phyloP scores from a whole-genome alignment of 2,113 vertebrate species.

The Rhabdornis inornatus region DNA sequence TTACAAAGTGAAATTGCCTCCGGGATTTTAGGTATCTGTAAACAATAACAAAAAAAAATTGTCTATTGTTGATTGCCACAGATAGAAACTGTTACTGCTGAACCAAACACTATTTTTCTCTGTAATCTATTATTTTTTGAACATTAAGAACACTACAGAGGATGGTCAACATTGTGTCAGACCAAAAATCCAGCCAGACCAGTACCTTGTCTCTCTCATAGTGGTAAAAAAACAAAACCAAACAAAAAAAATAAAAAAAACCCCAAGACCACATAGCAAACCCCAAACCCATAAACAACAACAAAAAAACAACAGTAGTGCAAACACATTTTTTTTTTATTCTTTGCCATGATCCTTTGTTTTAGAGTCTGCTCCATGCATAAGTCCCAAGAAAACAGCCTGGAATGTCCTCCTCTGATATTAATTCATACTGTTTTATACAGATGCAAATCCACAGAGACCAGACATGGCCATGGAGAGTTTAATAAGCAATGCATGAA shows the following conservation, averaged over 20 bases:
- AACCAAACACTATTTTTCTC: not conserved
- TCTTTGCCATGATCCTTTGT: not conserved
- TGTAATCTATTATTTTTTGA: not conserved
- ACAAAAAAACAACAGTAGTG: not conserved
- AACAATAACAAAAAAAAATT: not conserved
- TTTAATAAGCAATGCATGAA: not conserved
- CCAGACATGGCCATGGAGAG: not conserved
- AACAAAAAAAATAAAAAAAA: not conserved
- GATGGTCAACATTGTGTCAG: not conserved
- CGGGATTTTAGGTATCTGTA: not conserved
- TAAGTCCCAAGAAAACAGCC: not conserved
- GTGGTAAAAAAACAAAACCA: not conserved
- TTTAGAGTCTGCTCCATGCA: not conserved
- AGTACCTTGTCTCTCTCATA: not conserved
- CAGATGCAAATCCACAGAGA: not conserved
- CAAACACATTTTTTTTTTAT: not conserved
- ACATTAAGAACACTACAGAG: not conserved
- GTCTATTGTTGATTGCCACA: not conserved
- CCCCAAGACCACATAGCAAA: not conserved
- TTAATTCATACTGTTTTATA: not conserved
- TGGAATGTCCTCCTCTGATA: not conserved
- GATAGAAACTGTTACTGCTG: not conserved
- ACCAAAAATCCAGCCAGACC: not conserved
- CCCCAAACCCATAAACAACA: not conserved
- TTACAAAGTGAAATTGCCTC: not conserved